A percentile compares a stretch with the other conserved stretches of the same genome.
Evolutionary conservation across 2,888 invertebrate genomes (phyloP).

Genomic region (Zhengitettix transpicula): DNA sequence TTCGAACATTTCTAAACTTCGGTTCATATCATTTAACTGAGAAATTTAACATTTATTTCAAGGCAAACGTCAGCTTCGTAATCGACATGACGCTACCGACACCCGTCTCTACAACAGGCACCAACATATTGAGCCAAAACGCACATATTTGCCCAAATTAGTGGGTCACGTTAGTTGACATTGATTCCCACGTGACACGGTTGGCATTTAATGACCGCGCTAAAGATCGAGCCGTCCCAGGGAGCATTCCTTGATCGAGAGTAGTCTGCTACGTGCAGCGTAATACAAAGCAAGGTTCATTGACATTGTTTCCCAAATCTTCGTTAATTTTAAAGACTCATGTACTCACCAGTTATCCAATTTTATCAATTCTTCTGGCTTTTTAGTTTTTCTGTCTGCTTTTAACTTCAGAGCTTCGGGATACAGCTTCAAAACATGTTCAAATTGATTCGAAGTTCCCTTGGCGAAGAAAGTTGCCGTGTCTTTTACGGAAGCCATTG

Average conservation of each 20-base stretch:
- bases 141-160: slow-evolving; percentile 22
- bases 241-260: slow-evolving; percentile 16
- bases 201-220: slow-evolving; percentile 16
- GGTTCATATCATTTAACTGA: too few relatives aligned
- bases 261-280: slow-evolving; percentile 20
- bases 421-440: slow-evolving; percentile 77
- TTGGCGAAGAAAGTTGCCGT: slow-evolving; percentile 87
- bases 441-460: slow-evolving; percentile 67
- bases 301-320: slow-evolving; percentile 19
- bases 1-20: too few relatives aligned
- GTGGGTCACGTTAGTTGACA: slow-evolving; percentile 43
- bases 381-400: slow-evolving; percentile 80
- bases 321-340: slow-evolving; percentile 1
- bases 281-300: slow-evolving; percentile 24
- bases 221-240: slow-evolving; percentile 16
- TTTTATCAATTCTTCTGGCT: slow-evolving; percentile 86
- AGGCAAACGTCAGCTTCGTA: slow-evolving; percentile 14
- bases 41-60: slow-evolving; percentile 1
- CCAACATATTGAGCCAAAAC: slow-evolving; percentile 22
- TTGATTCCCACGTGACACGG: slow-evolving; percentile 51
- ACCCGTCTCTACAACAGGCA: slow-evolving; percentile 19
- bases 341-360: slow-evolving; percentile 84
- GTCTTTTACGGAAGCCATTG: slow-evolving; percentile 73
- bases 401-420: slow-evolving; percentile 80
- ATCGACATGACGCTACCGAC: slow-evolving; percentile 15